These are phyloP conservation scores for Chlamydotis undulata DNA, from an alignment of 2,113 vertebrate genomes.

Conservation along the genomic window DNA sequence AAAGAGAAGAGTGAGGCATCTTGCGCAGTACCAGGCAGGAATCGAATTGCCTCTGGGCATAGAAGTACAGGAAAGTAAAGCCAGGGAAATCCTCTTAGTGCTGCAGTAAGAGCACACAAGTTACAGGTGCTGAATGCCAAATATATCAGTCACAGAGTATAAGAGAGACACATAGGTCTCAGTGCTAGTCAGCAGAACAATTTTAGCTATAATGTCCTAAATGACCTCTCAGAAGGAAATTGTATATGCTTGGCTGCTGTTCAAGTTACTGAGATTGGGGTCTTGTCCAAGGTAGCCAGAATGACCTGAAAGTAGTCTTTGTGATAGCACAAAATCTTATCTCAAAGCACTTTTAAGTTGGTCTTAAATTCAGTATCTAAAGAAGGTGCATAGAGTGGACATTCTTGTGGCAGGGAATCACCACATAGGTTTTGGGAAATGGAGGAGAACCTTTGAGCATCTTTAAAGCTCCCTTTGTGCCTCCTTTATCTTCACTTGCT, in stretches of 20 bases:
- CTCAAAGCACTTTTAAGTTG: background rate
- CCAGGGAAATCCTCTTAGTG: slow-evolving; percentile 41
- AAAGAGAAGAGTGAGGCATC: slow-evolving; percentile 23
- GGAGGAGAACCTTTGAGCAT: background rate
- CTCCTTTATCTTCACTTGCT: background rate
- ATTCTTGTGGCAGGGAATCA: background rate
- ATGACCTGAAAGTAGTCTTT: background rate
- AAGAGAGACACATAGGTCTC: background rate
- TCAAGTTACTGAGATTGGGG: background rate
- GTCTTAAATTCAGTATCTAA: background rate
- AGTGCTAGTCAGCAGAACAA: background rate
- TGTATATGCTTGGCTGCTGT: background rate
- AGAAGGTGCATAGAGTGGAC: background rate
- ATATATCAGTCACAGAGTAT: background rate
- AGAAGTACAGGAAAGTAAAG: slow-evolving; percentile 30
- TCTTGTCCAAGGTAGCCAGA: background rate
- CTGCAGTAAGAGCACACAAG: background rate
- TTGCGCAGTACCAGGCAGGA: background rate
- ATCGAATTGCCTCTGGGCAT: background rate
- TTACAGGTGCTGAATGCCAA: background rate
- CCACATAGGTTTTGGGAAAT: rapidly evolving
- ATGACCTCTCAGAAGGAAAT: background rate
- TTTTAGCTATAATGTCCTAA: background rate
- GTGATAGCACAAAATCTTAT: background rate
- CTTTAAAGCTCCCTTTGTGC: background rate